Conservation (phyloP, 2,113 vertebrate genomes). For the Labeo catla region DNA sequence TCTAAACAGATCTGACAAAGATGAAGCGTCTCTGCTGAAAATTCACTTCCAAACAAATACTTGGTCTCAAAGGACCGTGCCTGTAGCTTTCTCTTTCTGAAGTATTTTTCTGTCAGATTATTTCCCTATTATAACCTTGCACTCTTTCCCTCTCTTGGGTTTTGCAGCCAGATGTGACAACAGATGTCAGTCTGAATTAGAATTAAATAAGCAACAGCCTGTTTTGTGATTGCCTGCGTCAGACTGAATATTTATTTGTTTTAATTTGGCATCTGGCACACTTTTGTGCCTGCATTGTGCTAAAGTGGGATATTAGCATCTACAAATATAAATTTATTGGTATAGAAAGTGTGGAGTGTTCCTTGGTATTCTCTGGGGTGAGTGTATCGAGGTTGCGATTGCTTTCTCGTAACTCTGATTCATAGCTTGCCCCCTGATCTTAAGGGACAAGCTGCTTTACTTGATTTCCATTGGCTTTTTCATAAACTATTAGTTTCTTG, state of each 20-base stretch:
- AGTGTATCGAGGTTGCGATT: not conserved
- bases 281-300: not conserved
- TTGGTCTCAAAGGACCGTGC: not conserved
- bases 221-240: not conserved
- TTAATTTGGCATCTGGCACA: not conserved
- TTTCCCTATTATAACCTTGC: not conserved
- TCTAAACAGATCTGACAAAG: conserved; percentile 61
- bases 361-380: conserved; percentile 25
- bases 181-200: not conserved
- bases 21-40: conserved; percentile 39
- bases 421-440: conserved; percentile 42
- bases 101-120: conserved; percentile 23
- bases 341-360: conserved; percentile 53
- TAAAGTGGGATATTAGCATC: conserved; percentile 24
- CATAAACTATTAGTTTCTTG: conserved; percentile 12
- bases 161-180: not conserved
- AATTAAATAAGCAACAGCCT: not conserved
- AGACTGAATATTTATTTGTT: no score
- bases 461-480: conserved; percentile 1
- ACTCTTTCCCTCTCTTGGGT: not conserved
- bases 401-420: conserved; percentile 64
- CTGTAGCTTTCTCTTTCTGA: conserved; percentile 29
- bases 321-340: conserved; percentile 51
- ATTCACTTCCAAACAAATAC: conserved; percentile 46
- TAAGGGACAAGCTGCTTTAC: not conserved